Evolutionary conservation across 2,113 vertebrate species (phyloP), one percentile per base, ranked within the genome.

Genomic region (Rattus rattus): DNA sequence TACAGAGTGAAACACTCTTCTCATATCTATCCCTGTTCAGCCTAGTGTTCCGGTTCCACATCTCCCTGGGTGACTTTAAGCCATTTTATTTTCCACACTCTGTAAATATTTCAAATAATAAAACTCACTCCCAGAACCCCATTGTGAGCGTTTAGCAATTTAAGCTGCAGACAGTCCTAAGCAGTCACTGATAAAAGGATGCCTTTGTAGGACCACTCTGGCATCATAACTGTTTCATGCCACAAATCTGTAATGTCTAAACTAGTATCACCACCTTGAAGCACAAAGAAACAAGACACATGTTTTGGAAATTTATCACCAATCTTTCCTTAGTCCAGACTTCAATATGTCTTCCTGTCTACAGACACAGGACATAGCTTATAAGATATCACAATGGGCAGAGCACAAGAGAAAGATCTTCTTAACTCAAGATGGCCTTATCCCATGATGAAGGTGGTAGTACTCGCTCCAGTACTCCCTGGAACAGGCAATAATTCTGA

Each of bases 71-170:
- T 73, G 73, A 94, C 24, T 54, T 91, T 56, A 80, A 88, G 72
- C 94, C 52, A 77, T 87, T 95, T 63, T 54, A 75, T 81, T 96
- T 39, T 28, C 2, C 52, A 73, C 4, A 1, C 39, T 89, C 11
- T 56, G 28, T 86, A 94, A 96, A 81, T 87, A 43, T 93, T 83
- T 96, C 73, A 92, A 70, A 90, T 70, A 54, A 54, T 56, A 6
- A 65, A 91, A 87, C 20, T 19, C 12, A 65, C 39, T 69, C 28
- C 9, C 7, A 92, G 36, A 85, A 6, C 24, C 63, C 77, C 81
- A 79, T 22, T 89, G 7, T 93, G 49, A 83, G 43, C 70, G 92
- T 89, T 94, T 96, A 96, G 33, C 47, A 86, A 90, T 91, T 95
- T 94, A 92, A 94, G 56, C 92, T 47, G 36, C 4, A 13, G 65